phyloP scores from a whole-genome alignment of 2,113 vertebrate species.

The Coreoperca whiteheadi region DNA sequence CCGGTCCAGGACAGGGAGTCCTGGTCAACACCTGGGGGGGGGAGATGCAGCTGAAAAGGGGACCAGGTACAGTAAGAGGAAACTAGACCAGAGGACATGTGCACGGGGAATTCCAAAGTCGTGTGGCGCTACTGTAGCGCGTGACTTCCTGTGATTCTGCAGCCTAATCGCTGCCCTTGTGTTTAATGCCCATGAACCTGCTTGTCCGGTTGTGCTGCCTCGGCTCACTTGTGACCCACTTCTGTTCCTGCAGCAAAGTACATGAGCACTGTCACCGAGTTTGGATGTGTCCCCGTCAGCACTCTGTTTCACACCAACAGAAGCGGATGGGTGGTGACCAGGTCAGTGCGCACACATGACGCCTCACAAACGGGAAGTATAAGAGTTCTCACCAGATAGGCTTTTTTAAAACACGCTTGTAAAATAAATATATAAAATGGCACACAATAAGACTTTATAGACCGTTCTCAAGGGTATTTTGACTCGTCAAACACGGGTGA shows the following conservation, averaged over 20 bases:
- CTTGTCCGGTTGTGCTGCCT: not conserved
- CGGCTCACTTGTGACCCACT: not conserved
- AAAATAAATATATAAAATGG: not conserved
- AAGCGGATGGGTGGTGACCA: slow-evolving; percentile 70
- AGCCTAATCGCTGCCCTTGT: no score
- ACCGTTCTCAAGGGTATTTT: not conserved
- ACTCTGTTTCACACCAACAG: slow-evolving; percentile 40
- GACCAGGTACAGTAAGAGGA: slow-evolving; percentile 18
- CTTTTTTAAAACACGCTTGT: not conserved
- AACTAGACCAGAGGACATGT: not conserved
- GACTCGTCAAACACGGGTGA: not conserved
- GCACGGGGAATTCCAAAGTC: not conserved
- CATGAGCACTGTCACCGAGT: slow-evolving; percentile 73
- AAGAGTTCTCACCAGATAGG: not conserved
- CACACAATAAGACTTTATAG: not conserved
- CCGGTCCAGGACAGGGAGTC: slow-evolving; percentile 71
- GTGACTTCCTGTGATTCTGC: slow-evolving; percentile 25
- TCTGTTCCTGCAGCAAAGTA: slow-evolving; percentile 69
- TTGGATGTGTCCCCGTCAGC: slow-evolving; percentile 79
- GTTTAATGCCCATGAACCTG: not conserved
- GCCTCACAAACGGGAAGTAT: not conserved
- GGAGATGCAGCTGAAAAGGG: slow-evolving; percentile 24
- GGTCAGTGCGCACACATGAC: slow-evolving; percentile 60
- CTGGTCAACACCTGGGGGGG: slow-evolving; percentile 81
- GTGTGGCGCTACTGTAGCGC: slow-evolving; percentile 5